Evolutionary conservation across 2,113 vertebrate genomes (phyloP).

Genomic region (Scomber scombrus): DNA sequence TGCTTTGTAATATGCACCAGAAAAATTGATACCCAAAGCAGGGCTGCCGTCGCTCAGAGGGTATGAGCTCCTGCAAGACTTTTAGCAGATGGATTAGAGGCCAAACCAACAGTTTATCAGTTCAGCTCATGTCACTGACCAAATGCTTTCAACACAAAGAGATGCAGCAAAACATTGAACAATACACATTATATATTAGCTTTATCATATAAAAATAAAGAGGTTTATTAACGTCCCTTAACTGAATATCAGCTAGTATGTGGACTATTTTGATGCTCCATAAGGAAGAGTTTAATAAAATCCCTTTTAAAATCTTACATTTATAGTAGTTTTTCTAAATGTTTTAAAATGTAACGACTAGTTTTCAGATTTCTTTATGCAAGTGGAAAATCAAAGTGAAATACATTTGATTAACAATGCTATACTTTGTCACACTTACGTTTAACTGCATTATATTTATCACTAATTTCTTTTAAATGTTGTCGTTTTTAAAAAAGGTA

Average conservation of each 20-base stretch:
- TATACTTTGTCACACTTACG: background rate
- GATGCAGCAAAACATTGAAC: background rate
- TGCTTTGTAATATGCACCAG: slow-evolving; percentile 77
- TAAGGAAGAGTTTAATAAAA: too few species aligned
- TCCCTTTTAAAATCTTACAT: too few species aligned
- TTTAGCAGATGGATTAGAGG: slow-evolving; percentile 70
- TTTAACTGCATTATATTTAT: background rate
- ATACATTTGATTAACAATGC: background rate
- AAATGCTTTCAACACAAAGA: slow-evolving; percentile 23
- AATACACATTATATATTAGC: background rate
- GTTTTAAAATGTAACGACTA: background rate
- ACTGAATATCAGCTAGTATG: background rate
- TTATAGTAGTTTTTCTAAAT: background rate
- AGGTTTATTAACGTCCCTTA: background rate
- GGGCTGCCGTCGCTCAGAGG: slow-evolving; percentile 61
- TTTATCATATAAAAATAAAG: background rate
- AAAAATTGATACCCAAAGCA: slow-evolving; percentile 76
- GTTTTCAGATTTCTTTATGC: background rate
- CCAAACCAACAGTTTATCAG: slow-evolving; percentile 71
- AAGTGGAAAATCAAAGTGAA: background rate
- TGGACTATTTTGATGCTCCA: background rate
- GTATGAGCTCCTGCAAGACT: slow-evolving; percentile 49
- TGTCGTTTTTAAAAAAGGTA: background rate
- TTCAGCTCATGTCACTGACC: slow-evolving; percentile 33
- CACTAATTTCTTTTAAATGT: background rate